These are phyloP conservation scores for Dolichopus griseipennis DNA, from an alignment of 2,888 invertebrate species.

Conservation along the genomic window DNA sequence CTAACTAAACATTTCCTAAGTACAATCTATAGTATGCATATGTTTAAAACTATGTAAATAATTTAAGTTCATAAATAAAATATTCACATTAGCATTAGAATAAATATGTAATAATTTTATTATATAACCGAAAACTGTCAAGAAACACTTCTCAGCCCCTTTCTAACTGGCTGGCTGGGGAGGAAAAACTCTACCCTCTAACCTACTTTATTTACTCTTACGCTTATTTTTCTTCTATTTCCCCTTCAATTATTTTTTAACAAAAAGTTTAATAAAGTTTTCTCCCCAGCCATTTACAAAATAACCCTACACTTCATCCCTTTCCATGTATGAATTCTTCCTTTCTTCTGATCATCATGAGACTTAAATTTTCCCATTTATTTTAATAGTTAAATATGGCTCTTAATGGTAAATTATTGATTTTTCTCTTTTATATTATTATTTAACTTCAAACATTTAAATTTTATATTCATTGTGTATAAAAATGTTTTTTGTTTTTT, in stretches of 20 bases:
- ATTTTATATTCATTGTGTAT: background rate
- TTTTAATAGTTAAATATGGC: conserved; percentile 1
- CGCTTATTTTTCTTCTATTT: background rate
- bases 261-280: no score
- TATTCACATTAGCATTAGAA: background rate
- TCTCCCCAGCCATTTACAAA: no score
- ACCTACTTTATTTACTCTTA: background rate
- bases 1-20: no score
- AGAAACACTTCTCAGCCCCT: background rate
- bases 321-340: no score
- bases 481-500: no score
- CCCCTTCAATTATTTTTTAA: no score
- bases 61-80: background rate
- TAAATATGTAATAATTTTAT: background rate
- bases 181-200: no score
- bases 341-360: no score
- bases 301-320: no score
- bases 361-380: background rate
- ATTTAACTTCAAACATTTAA: background rate
- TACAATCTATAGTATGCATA: no score
- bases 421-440: conserved; percentile 1
- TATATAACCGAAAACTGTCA: background rate
- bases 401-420: conserved; percentile 4
- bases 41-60: background rate
- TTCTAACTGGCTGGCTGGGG: no score